Conservation (phyloP, 1,140 invertebrate species). For the Diplogasteroides magnus region DNA sequence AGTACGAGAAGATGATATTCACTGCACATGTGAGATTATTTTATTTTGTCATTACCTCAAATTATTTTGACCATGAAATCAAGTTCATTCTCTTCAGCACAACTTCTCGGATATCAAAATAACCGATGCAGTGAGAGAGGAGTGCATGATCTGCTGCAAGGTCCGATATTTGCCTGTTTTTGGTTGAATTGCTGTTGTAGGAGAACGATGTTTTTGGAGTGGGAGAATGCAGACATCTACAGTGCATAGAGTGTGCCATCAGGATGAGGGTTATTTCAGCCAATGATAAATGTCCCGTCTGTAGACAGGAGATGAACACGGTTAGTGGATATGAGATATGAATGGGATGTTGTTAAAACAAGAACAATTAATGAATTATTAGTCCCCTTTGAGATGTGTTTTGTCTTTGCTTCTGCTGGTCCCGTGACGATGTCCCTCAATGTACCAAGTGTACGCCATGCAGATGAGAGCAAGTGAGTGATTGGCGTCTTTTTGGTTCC, state of each 20-base stretch:
- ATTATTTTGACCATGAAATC: not conserved
- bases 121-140: slow-evolving; percentile 5
- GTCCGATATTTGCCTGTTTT: not conserved
- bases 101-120: slow-evolving; percentile 27
- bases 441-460: slow-evolving; percentile 5
- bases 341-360: too few species aligned
- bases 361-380: too few species aligned
- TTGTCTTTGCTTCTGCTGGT: slow-evolving; percentile 18
- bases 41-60: not conserved
- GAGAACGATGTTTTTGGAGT: slow-evolving; percentile 24
- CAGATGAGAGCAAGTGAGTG: slow-evolving; percentile 17
- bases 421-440: not conserved
- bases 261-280: slow-evolving; percentile 23
- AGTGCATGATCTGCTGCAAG: slow-evolving; percentile 28
- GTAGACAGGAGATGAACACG: slow-evolving; percentile 13
- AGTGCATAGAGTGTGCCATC: slow-evolving; percentile 33
- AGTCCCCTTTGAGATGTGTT: slow-evolving; percentile 17
- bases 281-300: slow-evolving; percentile 25
- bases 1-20: slow-evolving; percentile 27
- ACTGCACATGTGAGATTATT: slow-evolving; percentile 10
- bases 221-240: slow-evolving; percentile 17
- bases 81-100: slow-evolving; percentile 5
- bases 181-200: not conserved
- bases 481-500: not conserved
- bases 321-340: slow-evolving; percentile 5